Evolutionary conservation across 1,140 invertebrate species (phyloP).

Genomic region (Daktulosphaira vitifoliae): DNA sequence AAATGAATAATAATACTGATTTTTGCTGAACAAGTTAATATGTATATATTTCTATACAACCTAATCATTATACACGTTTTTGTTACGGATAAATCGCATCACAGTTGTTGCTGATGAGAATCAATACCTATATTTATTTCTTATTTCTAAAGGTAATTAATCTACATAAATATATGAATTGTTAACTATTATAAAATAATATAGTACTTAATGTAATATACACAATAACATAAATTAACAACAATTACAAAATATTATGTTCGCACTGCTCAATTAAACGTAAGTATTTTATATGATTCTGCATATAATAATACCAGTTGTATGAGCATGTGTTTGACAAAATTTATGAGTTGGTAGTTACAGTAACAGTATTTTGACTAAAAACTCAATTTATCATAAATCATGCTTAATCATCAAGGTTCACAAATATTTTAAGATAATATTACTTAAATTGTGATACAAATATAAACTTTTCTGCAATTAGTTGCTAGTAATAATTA

Average conservation of each 20-base stretch:
- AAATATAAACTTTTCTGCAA: not conserved
- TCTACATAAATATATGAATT: not conserved
- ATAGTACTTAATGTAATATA: conserved; percentile 1
- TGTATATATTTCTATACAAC: conserved; percentile 9
- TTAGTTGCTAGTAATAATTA: not conserved
- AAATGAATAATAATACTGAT: too few relatives aligned
- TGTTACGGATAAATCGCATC: conserved; percentile 29
- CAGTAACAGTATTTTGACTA: conserved; percentile 8
- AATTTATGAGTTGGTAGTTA: too few relatives aligned
- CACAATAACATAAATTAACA: conserved; percentile 14
- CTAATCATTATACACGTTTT: conserved; percentile 22
- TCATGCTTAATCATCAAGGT: not conserved
- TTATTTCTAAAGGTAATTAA: conserved; percentile 2
- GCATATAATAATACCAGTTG: conserved; percentile 13
- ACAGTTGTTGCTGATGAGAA: conserved; percentile 25
- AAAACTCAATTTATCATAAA: conserved; percentile 5
- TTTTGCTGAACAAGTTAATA: too few relatives aligned
- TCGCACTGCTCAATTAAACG: not conserved
- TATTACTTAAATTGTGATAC: not conserved
- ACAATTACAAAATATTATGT: conserved; percentile 1
- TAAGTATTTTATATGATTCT: not conserved
- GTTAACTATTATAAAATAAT: not conserved
- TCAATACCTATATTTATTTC: not conserved
- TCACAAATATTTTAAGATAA: not conserved
- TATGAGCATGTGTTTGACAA: too few relatives aligned